Percentiles rank a stretch among this genome's conserved stretches.
Conservation (phyloP, 2,113 vertebrate species). For the Heterochromis multidens region DNA sequence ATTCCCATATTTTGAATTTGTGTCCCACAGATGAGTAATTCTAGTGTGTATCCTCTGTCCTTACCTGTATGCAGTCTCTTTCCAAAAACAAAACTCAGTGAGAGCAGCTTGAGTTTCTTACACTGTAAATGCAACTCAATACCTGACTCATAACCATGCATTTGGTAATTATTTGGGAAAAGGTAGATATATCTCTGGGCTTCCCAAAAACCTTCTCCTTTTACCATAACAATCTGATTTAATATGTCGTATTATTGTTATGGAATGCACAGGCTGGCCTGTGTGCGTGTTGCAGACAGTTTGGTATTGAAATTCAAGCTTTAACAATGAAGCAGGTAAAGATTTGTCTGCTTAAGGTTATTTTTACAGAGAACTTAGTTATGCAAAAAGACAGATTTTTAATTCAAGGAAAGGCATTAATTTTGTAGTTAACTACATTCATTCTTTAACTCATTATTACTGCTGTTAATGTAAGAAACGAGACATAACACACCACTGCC, state of each 20-base stretch:
- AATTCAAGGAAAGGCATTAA: not conserved
- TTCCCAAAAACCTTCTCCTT: conserved; percentile 54
- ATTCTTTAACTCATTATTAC: not conserved
- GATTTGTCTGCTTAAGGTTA: conserved; percentile 23
- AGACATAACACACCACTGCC: not conserved
- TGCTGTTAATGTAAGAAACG: not conserved
- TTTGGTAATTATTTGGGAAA: conserved; percentile 58
- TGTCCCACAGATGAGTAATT: not conserved
- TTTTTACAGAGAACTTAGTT: not conserved
- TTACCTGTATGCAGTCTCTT: not conserved
- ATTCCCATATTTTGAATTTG: not conserved
- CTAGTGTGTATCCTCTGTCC: not conserved
- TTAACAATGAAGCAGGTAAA: conserved; percentile 19
- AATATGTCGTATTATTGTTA: conserved; percentile 56
- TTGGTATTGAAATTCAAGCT: conserved; percentile 52
- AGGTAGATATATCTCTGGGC: conserved; percentile 55
- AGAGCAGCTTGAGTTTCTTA: conserved; percentile 9
- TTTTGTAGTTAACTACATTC: not conserved
- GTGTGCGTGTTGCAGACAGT: conserved; percentile 30
- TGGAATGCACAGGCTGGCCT: conserved; percentile 28
- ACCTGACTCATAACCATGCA: conserved; percentile 25
- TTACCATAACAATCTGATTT: conserved; percentile 66
- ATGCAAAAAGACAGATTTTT: not conserved
- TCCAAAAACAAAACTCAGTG: conserved; percentile 24
- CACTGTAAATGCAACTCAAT: conserved; percentile 12